Percentiles rank a stretch among this genome's conserved stretches.
These are phyloP conservation scores for Notarius quadriscutis DNA, from an alignment of 2,113 vertebrate genomes.

Conservation along the genomic window DNA sequence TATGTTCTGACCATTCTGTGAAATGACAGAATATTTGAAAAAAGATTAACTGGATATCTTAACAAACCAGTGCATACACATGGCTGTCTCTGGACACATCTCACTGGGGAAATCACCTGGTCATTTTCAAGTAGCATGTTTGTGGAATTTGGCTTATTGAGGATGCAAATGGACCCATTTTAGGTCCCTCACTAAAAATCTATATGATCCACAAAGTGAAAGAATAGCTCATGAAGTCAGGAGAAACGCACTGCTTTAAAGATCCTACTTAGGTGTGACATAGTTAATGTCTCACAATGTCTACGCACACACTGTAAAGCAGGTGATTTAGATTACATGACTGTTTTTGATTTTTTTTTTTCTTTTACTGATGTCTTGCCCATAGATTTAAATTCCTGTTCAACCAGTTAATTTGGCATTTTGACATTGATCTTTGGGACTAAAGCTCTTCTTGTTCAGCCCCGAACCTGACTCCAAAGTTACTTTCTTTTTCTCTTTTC, in stretches of 20 bases:
- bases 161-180: slow-evolving; percentile 11
- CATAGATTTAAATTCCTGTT: background rate
- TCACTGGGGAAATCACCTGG: slow-evolving; percentile 10
- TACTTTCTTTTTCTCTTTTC: background rate
- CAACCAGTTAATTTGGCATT: background rate
- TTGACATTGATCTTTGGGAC: background rate
- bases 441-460: background rate
- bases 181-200: background rate
- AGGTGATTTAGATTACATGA: background rate
- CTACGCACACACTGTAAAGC: background rate
- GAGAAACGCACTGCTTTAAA: background rate
- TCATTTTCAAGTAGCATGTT: slow-evolving; percentile 6
- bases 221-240: background rate
- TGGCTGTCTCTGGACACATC: background rate
- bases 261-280: background rate
- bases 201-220: background rate
- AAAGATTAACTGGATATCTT: background rate
- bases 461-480: background rate
- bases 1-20: background rate
- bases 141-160: background rate
- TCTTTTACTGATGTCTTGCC: background rate
- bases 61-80: background rate
- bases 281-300: background rate
- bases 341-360: background rate
- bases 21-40: background rate